Conservation (phyloP, 1,140 invertebrate genomes). For the Mycetomoellerius zeteki region DNA sequence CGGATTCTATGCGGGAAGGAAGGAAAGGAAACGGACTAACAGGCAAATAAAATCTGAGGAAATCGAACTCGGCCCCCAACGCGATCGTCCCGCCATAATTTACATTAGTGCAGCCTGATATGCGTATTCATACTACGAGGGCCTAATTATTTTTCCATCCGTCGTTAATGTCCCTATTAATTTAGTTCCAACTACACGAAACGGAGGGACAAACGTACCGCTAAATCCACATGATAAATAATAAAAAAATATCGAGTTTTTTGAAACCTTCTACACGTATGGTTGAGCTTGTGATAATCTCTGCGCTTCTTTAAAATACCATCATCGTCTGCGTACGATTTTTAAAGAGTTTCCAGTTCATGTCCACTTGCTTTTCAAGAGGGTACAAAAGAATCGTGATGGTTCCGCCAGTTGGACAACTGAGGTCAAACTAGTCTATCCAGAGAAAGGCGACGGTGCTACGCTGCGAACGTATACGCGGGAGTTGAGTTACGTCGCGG, state of each 20-base stretch:
- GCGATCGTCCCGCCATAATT: constrained; percentile 43
- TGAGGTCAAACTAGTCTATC: too few species aligned
- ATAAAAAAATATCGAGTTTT: not conserved
- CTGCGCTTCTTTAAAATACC: not conserved
- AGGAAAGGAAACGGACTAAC: constrained; percentile 42
- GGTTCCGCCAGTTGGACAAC: constrained; percentile 17
- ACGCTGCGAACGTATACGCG: constrained; percentile 57
- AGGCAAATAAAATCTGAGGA: constrained; percentile 45
- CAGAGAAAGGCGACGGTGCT: constrained; percentile 58
- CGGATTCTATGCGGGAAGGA: constrained; percentile 64
- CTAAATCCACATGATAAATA: not conserved
- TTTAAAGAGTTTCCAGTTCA: not conserved
- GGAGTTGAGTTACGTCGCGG: constrained; percentile 80
- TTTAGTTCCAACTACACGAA: constrained; percentile 18
- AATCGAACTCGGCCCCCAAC: constrained; percentile 33
- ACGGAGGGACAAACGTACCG: not conserved
- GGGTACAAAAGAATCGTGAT: constrained; percentile 13
- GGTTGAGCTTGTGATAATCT: not conserved
- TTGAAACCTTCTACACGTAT: not conserved
- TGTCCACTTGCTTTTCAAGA: constrained; percentile 10
- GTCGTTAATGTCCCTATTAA: constrained; percentile 33
- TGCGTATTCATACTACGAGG: not conserved
- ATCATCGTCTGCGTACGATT: not conserved
- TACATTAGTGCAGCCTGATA: constrained; percentile 32
- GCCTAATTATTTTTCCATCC: constrained; percentile 31